A percentile compares a stretch with the other conserved stretches of the same genome.
phyloP scores from a whole-genome alignment of 2,888 invertebrate genomes.

The Amblyjoppa proteus region DNA sequence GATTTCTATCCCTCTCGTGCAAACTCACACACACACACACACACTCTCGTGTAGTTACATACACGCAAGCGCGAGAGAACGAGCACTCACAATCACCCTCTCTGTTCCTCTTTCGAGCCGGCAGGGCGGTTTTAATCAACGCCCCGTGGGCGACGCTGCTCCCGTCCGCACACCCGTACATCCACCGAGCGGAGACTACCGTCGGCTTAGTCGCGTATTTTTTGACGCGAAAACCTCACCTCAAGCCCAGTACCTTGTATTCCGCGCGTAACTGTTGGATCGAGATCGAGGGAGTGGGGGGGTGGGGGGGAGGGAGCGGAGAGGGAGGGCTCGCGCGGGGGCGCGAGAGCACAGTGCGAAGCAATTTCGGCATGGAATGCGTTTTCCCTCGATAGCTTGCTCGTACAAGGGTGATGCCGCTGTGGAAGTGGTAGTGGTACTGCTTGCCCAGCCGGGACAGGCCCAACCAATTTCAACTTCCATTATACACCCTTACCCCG shows the following conservation, averaged over 20 bases:
- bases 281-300: slow-evolving; percentile 34
- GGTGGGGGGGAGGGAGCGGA: slow-evolving; percentile 26
- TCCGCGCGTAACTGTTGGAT: slow-evolving; percentile 58
- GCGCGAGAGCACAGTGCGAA: slow-evolving; percentile 77
- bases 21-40: slow-evolving; percentile 20
- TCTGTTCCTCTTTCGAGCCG: slow-evolving; percentile 61
- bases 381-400: slow-evolving; percentile 83
- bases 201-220: slow-evolving; percentile 76
- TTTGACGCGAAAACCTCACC: slow-evolving; percentile 81
- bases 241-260: slow-evolving; percentile 76
- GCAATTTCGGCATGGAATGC: slow-evolving; percentile 84
- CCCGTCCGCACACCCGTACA: slow-evolving; percentile 22
- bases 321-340: slow-evolving; percentile 40
- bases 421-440: slow-evolving; percentile 48
- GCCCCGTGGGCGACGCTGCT: slow-evolving; percentile 75
- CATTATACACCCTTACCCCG: slow-evolving; percentile 83
- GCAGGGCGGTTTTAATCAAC: slow-evolving; percentile 83
- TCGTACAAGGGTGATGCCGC: slow-evolving; percentile 55
- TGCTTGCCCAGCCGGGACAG: slow-evolving; percentile 83
- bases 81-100: slow-evolving; percentile 62
- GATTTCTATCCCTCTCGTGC: slow-evolving; percentile 49
- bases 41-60: slow-evolving; percentile 35
- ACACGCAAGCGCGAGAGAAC: slow-evolving; percentile 53
- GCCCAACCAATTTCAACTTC: slow-evolving; percentile 85
- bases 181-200: slow-evolving; percentile 31